Evolutionary conservation across 1,140 invertebrate species (phyloP), one percentile per base, ranked within the genome.

Genomic region (Ptiloglossa arizonensis): DNA sequence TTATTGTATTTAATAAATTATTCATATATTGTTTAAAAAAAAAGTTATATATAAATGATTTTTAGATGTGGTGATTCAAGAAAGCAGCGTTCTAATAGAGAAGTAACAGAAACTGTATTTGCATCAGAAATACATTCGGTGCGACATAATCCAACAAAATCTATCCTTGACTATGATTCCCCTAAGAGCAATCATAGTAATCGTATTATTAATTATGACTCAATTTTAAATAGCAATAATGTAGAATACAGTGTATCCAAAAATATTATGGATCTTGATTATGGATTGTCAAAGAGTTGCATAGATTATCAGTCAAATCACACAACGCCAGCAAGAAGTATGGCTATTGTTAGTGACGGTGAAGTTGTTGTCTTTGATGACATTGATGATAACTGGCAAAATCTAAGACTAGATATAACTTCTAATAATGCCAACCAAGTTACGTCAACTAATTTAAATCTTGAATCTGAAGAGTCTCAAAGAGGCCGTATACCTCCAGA

Each of bases 301-400:
- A 77, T 93, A 92, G 91, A 93, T 83, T 91, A 92, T 84, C 90
- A 92, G 69, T 92, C 90, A 8, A 91, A 91, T 81, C 87, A 91
- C 35, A 92, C 90, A 48, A 91, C 90, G 13, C 91, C 89, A 11
- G 90, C 90, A n/a, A 88, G 90, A 80, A 91, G 90, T 66, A 92
- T 93, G 92, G 89, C 92, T 4, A 94, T 94, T 4, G 94, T 95
- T n/a, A 94, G 94, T 79, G 95, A 95, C 62, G 95, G 95, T 22
- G 95, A 96, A 88, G 95, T 96, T 13, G 95, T 97, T 52, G 96
- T 97, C 29, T 97, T 97, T 90, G 96, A 97, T 88, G 96, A 97
- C 87, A 97, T 97, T 79, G 96, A 95, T 77, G 96, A 97, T 80
- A 94, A 94, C 82, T 95, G 95, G 95, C 94, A 94, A 90, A 94